These are phyloP conservation scores for Lateolabrax maculatus DNA, from an alignment of 2,797 vertebrate species.

Conservation along the genomic window DNA sequence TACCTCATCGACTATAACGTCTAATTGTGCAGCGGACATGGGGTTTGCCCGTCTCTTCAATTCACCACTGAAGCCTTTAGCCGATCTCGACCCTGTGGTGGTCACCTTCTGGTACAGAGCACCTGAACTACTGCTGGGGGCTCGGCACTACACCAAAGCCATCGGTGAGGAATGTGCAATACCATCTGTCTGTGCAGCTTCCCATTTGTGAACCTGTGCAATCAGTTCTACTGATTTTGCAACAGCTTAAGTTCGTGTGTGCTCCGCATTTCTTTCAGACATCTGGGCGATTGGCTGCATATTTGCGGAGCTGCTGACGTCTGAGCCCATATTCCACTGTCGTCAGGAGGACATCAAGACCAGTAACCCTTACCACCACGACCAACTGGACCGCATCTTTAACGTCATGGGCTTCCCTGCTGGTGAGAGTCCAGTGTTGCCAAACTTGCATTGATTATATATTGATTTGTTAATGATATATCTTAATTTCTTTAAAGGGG, in stretches of 20 bases:
- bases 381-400: constrained; percentile 99
- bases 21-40: constrained; percentile 92
- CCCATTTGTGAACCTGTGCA: not conserved
- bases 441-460: not conserved
- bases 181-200: not conserved
- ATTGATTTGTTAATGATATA: not conserved
- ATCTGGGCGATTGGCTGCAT: constrained; percentile 99
- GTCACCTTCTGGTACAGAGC: constrained; percentile 99
- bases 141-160: constrained; percentile 99
- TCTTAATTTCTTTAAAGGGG: not conserved
- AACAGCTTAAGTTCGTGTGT: not conserved
- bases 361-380: constrained; percentile 99
- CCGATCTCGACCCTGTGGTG: constrained; percentile 99
- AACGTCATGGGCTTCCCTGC: constrained; percentile 99
- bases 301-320: constrained; percentile 99
- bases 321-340: constrained; percentile 99
- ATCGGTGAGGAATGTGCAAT: constrained; percentile 89
- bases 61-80: constrained; percentile 99
- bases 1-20: not conserved
- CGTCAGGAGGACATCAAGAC: constrained; percentile 99
- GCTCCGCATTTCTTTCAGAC: constrained; percentile 83
- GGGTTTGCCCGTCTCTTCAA: constrained; percentile 99
- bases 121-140: constrained; percentile 97
- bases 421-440: constrained; percentile 82
- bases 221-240: not conserved